Percentiles rank a stretch among this genome's conserved stretches.
Conservation (phyloP, 2,888 invertebrate genomes). For the Stenodera caucasica region DNA sequence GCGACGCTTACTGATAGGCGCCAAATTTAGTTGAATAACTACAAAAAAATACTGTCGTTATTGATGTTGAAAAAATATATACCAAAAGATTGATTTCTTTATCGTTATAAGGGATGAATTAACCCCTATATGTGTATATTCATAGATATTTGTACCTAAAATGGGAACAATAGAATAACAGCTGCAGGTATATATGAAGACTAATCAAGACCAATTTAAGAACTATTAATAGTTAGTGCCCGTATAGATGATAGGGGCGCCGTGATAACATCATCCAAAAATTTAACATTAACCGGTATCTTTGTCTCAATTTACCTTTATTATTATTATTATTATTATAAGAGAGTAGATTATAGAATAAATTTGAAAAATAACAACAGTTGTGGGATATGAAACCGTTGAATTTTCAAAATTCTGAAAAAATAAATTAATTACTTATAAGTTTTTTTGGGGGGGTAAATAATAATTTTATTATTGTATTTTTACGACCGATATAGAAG, state of each 20-base stretch:
- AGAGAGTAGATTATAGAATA: no score
- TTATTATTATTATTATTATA: not conserved
- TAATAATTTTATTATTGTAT: not conserved
- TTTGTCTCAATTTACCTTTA: constrained; percentile 3
- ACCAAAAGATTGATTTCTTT: not conserved
- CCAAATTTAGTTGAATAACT: constrained; percentile 18
- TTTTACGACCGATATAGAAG: not conserved
- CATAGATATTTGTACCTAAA: constrained; percentile 43
- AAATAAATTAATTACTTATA: no score
- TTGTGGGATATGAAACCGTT: no score
- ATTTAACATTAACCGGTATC: not conserved
- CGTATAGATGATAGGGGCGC: constrained; percentile 47
- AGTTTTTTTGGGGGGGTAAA: no score
- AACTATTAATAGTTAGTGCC: constrained; percentile 53
- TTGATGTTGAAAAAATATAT: no score
- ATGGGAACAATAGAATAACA: constrained; percentile 40
- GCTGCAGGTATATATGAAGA: constrained; percentile 55
- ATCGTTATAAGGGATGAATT: constrained; percentile 29
- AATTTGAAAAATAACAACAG: no score
- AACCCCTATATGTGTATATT: constrained; percentile 40
- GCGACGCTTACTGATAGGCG: constrained; percentile 43
- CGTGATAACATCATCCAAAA: constrained; percentile 41
- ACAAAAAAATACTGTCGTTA: no score
- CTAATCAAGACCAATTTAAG: constrained; percentile 56
- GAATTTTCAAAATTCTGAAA: no score